Base-by-base conservation (phyloP, 2,888 invertebrate genomes). In the Lasioglossum zephyrum region DNA sequence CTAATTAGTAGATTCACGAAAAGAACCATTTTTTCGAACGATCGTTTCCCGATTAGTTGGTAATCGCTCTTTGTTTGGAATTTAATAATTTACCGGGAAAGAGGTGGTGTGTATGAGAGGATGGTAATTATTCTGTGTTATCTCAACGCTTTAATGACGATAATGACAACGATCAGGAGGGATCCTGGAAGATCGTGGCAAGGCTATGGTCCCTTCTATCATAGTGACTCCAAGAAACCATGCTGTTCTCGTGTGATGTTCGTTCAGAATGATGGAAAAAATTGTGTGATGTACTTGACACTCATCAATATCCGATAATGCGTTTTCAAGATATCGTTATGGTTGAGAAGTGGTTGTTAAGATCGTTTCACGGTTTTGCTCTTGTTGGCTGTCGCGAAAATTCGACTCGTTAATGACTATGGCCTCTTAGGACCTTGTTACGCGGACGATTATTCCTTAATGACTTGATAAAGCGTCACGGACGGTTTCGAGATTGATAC, bases 81-180 rank as follows among this genome's bases (percentile, higher is more conserved):
- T 60, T 77, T 74, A 77, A 81, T 41, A 53, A 57, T 49, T 36
- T 44, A 18, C 8, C 36, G n/a, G 60, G n/a, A 5, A 49, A 60
- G 16, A 73, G 78, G 44, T 16, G 57, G 60, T 47, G 49, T 16
- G 49, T 22, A 8, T 8, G 22, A 39, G 47, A 22, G 11, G 8
- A 26, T n/a, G 22, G 72, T n/a, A 85, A 85, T 82, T 82, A 82
- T 82, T 78, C 53, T 36, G 53, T 44, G 76, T 57, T 69, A 39
- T 69, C 66, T 73, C 39, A 39, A 31, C 26, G 66, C 31, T 60
- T 80, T 81, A 77, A 84, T 47, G 74, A 82, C 31, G 69, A 73
- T 79, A 82, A 85, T 85, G 53, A 60, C 74, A 47, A 22, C 79
- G 16, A 26, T 44, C n/a, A 70, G 8, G 39, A 16, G 44, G 73